Evolutionary conservation across 2,797 vertebrate genomes (phyloP), one percentile per base, ranked within the genome.

Genomic region (Girardinus metallicus): DNA sequence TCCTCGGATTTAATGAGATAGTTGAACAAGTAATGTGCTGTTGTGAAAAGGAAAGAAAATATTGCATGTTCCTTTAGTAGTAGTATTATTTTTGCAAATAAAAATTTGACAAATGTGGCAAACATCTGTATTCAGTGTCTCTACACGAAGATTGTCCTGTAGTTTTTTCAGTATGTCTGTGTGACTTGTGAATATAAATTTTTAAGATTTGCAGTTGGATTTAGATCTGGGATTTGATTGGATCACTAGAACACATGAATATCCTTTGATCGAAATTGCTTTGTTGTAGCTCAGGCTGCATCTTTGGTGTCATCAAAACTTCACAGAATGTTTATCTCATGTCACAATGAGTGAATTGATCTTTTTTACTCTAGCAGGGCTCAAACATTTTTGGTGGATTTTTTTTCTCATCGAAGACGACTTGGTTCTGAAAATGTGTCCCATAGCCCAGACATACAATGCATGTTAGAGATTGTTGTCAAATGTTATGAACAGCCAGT

Each of bases 391-490:
- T 10, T 16, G 29, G 29, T 62, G 57, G 2, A n/a, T 36, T 49
- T 9, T 29, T 49, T 74, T 62, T 15, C 11, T 43, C 15, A 18
- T 55, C 9, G 5, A 60, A 47, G 49, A 12, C 5, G 4, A 29
- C 29, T 64, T 74, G 41, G 34, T 64, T 68, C 16, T 7, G 10
- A 12, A 15, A 47, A 26, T n/a, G 62, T 79, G 53, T 55, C 77
- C 70, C 53, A 29, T n/a, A 49, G 41, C 26, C 44, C 44, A 23
- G 15, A 74, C 46, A 79, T 74, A 41, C 55, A n/a, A 72, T 64
- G 44, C 73, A 79, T 74, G 44, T n/a, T 51, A 41, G 78, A 64
- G 43, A 13, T 51, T 49, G 34, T 74, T 74, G 55, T 74, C 55
- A 51, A 60, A 64, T 64, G 57, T 49, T 34, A 47, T 73, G 26